A percentile compares a stretch with the other conserved stretches of the same genome.
These are phyloP conservation scores for Bergia sp. DNA, from an alignment of 92 coral and sea anemone species.

Conservation along the genomic window DNA sequence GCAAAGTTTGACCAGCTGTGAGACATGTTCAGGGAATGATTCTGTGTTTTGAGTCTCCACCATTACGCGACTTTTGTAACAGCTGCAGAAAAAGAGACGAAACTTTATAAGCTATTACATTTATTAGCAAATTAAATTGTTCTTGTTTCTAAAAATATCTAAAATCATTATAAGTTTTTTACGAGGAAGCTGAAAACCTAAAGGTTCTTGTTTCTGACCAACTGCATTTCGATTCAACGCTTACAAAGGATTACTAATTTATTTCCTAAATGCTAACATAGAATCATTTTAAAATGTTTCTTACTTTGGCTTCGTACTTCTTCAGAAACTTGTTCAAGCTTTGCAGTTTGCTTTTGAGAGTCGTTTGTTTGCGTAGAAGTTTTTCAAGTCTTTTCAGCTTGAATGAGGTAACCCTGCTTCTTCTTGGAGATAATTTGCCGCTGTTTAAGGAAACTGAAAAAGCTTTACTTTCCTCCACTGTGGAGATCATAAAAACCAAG, in stretches of 20 bases:
- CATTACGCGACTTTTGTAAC: not conserved
- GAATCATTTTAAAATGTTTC: not conserved
- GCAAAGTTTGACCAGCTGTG: not conserved
- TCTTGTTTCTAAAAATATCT: not conserved
- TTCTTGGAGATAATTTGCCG: not conserved
- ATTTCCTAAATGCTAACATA: too few relatives aligned
- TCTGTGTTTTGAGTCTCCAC: not conserved
- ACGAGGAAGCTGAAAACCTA: too few relatives aligned
- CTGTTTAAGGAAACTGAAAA: not conserved
- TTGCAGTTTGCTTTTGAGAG: not conserved
- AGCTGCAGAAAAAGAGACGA: not conserved
- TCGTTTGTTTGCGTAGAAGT: not conserved
- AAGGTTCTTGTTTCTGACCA: not conserved
- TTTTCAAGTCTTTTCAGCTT: constrained; percentile 6
- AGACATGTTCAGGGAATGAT: not conserved
- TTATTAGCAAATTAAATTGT: too few relatives aligned
- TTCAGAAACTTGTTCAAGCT: constrained; percentile 33
- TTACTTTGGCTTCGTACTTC: constrained; percentile 39
- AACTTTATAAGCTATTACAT: not conserved
- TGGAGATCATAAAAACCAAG: constrained; percentile 1
- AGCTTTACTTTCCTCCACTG: constrained; percentile 4
- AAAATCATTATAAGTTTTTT: too few relatives aligned
- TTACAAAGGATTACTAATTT: not conserved
- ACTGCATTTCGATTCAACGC: too few relatives aligned
- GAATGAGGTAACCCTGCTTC: not conserved